Conservation (phyloP, 2,797 vertebrate genomes). For the Todus mexicanus region DNA sequence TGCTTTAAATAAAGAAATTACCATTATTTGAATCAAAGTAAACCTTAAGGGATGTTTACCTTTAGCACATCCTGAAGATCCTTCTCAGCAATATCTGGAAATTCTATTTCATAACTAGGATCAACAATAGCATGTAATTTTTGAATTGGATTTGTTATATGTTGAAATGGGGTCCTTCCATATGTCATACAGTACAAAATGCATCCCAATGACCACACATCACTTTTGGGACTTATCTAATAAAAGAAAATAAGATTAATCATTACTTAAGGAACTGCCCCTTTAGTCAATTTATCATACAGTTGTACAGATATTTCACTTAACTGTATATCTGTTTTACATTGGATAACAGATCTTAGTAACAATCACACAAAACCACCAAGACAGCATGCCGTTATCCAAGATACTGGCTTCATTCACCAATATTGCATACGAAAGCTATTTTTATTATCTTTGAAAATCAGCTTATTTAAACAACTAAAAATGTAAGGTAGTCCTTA, state of each 20-base stretch:
- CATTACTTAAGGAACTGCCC: neutral
- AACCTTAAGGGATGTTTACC: slow-evolving; percentile 70
- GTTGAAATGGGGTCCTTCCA: slow-evolving; percentile 94
- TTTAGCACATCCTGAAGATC: slow-evolving; percentile 93
- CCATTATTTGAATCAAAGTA: neutral
- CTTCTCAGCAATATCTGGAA: slow-evolving; percentile 90
- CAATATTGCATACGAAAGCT: neutral
- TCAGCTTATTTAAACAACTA: neutral
- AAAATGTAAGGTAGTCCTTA: neutral
- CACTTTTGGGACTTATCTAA: slow-evolving; percentile 97
- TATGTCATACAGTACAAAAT: slow-evolving; percentile 98
- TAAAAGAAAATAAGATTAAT: no score
- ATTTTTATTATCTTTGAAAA: neutral
- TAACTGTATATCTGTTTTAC: neutral
- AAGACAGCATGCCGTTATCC: neutral
- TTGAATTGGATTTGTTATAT: slow-evolving; percentile 90
- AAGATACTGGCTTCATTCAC: neutral
- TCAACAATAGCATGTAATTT: slow-evolving; percentile 95
- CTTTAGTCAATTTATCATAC: neutral
- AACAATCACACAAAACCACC: neutral
- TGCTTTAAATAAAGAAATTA: neutral
- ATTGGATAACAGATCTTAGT: neutral
- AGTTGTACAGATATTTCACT: neutral
- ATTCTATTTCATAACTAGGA: slow-evolving; percentile 85
- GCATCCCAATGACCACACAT: slow-evolving; percentile 97